Evolutionary conservation across 2,113 vertebrate species (phyloP), one percentile per base, ranked within the genome.

Genomic region (Cottus gobio): DNA sequence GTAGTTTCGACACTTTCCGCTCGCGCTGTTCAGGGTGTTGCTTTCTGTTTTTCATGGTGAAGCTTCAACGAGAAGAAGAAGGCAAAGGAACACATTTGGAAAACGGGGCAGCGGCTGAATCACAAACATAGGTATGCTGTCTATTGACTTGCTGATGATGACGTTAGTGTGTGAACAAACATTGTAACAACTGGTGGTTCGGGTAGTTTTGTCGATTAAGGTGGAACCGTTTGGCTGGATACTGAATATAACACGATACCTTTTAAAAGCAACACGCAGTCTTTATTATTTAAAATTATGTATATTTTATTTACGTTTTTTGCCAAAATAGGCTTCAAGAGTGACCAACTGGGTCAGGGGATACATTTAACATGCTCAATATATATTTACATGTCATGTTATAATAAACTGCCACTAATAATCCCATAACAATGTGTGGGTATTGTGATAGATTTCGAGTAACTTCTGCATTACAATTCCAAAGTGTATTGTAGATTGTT

Each of bases 1-100:
- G 76, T 64, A 64, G 74, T 91, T 87, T 79, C 86, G 46, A 85
- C 75, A 84, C 73, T 66, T 18, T 28, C 9, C 44, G 16, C 57
- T 69, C 18, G 24, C 12, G 12, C 13, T 42, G 0, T 54, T 24
- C 78, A 39, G 77, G 22, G 37, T 67, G 52, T 44, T 54, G 71
- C 9, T 48, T 0, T 5, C 0, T 5, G 1, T n/a, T 46, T 20
- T 13, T 7, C 48, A 48, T 34, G 68, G 13, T 12, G 24, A 75
- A 9, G 65, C 74, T 85, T 39, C 31, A 48, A 34, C 54, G 28
- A 11, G 54, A 54, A n/a, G 39, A 13, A 42, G 34, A 34, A 34
- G 28, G 36, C 1, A 63, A 24, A 11, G 16, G 42, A 20, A 48
- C 20, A 22, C 24, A 30, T 66, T 7, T 10, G 15, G 30, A 30